Base-by-base conservation (phyloP, 2,888 invertebrate genomes). In the Melinaea menophilus region DNA sequence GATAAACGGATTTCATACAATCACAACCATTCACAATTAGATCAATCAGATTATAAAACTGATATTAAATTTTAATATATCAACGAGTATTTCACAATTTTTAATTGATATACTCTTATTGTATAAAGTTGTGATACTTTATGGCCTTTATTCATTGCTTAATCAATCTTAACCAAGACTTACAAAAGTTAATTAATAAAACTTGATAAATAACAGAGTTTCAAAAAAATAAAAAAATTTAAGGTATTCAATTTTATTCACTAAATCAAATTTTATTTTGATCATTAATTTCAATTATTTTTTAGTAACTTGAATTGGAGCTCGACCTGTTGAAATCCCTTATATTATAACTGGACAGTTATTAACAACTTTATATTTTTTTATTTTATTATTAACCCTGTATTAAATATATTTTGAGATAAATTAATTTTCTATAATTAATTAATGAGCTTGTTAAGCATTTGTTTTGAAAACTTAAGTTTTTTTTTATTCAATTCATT, bases 301-400 rank as follows among this genome's bases (percentile, higher is more conserved):
- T 94, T 69, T 95, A 79, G 79, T 95, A 90, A 95, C 94, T 7
- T 95, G 94, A 93, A 93, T 94, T 85, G 95, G 95, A 69, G 93
- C 93, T 0, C 92, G 92, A 59, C 66, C 94, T 3, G 93, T 95
- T 3, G 94, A 95, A 92, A 79, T 84, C 2, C 95, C 94, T 31
- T 95, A 91, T 83, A 88, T 94, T 78, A 66, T 91, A 57, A 86
- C 88, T 63, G 92, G 94, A 22, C 93, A 94, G 93, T 75, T 93
- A 66, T 74, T 93, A 80, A 93, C 93, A 34, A 54, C 92, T 59
- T 55, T 91, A 56, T 94, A 94, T 72, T 93, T 94, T 76, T 76
- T 56, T 93, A 92, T 77, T 94, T 88, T 81, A 76, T 93, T 73
- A 73, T 93, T 65, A 92, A 91, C 1, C 92, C 92, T 0, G 34